Conservation (phyloP, 1,140 invertebrate species). For the Zaprionus davidi region DNA sequence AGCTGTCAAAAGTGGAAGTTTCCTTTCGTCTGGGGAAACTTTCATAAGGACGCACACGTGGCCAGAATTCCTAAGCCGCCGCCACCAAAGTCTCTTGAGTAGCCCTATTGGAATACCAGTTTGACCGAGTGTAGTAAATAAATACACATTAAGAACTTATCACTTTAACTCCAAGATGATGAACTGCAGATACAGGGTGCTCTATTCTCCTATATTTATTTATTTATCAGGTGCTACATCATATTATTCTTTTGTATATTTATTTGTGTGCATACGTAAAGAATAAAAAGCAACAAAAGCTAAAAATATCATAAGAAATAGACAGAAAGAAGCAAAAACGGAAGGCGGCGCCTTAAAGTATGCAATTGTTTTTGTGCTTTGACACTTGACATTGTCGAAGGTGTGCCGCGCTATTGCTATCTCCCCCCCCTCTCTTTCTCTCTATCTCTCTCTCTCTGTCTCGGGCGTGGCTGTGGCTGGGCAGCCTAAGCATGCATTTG, state of each 20-base stretch:
- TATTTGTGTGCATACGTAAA: slow-evolving; percentile 55
- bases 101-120: not conserved
- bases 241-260: slow-evolving; percentile 15
- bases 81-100: not conserved
- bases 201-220: not conserved
- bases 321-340: slow-evolving; percentile 10
- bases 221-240: not conserved
- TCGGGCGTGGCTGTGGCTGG: slow-evolving; percentile 18
- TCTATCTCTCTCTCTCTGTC: not conserved
- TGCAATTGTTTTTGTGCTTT: slow-evolving; percentile 69
- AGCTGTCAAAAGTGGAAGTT: slow-evolving; percentile 65
- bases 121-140: slow-evolving; percentile 19
- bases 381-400: slow-evolving; percentile 44
- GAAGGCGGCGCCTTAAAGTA: slow-evolving; percentile 48
- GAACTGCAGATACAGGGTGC: not conserved
- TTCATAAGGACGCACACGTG: slow-evolving; percentile 32
- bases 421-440: not conserved
- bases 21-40: slow-evolving; percentile 31
- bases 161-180: not conserved
- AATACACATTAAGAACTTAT: slow-evolving; percentile 2
- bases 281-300: slow-evolving; percentile 55
- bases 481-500: slow-evolving; percentile 47
- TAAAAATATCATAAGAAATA: slow-evolving; percentile 66
- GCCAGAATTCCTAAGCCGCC: not conserved
- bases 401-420: not conserved